Evolutionary conservation across 2,113 vertebrate genomes (phyloP).

Genomic region (Odontesthes bonariensis): DNA sequence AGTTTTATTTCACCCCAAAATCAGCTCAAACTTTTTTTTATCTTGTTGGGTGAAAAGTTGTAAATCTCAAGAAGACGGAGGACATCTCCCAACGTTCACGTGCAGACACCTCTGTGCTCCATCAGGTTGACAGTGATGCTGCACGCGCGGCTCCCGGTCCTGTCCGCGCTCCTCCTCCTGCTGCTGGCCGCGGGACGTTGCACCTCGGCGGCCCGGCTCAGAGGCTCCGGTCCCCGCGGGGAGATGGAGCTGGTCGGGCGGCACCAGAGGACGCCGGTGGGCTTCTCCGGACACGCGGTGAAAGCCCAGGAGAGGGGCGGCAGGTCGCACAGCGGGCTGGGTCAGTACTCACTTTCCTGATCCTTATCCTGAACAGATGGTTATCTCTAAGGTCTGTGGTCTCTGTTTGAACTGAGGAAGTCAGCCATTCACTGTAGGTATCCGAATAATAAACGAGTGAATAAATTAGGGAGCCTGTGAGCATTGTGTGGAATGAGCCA

Average conservation of each 20-base stretch:
- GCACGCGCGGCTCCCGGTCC: constrained; percentile 74
- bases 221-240: constrained; percentile 33
- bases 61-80: background rate
- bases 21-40: too few relatives aligned
- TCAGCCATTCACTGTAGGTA: background rate
- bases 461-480: too few relatives aligned
- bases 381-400: constrained; percentile 3
- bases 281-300: background rate
- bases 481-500: too few relatives aligned
- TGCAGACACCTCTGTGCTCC: constrained; percentile 1
- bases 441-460: background rate
- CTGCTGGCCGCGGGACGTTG: constrained; percentile 84
- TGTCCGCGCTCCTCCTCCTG: constrained; percentile 85
- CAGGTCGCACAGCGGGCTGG: constrained; percentile 79
- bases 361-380: background rate
- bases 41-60: background rate
- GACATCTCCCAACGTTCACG: too few relatives aligned
- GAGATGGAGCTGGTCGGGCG: constrained; percentile 84
- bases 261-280: background rate
- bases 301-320: constrained; percentile 66
- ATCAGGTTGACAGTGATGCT: constrained; percentile 67
- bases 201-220: constrained; percentile 76
- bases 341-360: constrained; percentile 79
- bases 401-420: constrained; percentile 1
- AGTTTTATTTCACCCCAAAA: too few relatives aligned